Evolutionary conservation across 2,113 vertebrate species (phyloP).

Genomic region (Heloderma charlesbogerti): DNA sequence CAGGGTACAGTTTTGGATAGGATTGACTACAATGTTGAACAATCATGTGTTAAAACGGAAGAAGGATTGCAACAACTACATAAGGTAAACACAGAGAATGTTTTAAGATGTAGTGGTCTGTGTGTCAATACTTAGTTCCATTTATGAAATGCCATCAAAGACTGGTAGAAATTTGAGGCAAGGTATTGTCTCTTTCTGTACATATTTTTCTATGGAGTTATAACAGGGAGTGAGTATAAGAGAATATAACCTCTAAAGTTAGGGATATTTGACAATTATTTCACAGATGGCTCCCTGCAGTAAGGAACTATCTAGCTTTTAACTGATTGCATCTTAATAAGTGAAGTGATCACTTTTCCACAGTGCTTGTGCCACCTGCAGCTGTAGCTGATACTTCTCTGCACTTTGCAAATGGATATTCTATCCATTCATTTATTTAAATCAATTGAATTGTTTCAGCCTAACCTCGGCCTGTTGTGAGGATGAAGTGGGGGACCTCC

Average conservation of each 20-base stretch:
- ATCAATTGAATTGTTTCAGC: not conserved
- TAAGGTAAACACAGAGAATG: conserved; percentile 83
- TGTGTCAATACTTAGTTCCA: not conserved
- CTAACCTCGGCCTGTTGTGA: not conserved
- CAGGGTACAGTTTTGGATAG: conserved; percentile 97
- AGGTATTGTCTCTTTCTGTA: not conserved
- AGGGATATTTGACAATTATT: not conserved
- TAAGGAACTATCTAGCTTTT: not conserved
- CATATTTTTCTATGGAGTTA: not conserved
- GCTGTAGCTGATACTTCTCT: not conserved
- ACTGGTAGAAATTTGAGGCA: not conserved
- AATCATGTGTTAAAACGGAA: conserved; percentile 96
- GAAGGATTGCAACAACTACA: conserved; percentile 95
- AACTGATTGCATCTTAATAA: not conserved
- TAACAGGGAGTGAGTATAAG: not conserved
- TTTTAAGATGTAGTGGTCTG: not conserved
- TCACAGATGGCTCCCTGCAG: not conserved
- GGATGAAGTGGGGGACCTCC: not conserved
- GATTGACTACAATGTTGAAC: conserved; percentile 98
- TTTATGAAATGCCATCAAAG: not conserved
- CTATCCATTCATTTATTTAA: not conserved
- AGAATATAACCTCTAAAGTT: not conserved
- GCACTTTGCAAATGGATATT: not conserved
- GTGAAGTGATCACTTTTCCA: not conserved
- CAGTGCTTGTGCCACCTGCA: not conserved